Conservation (phyloP, 1,140 invertebrate species). For the Nymphalis io region DNA sequence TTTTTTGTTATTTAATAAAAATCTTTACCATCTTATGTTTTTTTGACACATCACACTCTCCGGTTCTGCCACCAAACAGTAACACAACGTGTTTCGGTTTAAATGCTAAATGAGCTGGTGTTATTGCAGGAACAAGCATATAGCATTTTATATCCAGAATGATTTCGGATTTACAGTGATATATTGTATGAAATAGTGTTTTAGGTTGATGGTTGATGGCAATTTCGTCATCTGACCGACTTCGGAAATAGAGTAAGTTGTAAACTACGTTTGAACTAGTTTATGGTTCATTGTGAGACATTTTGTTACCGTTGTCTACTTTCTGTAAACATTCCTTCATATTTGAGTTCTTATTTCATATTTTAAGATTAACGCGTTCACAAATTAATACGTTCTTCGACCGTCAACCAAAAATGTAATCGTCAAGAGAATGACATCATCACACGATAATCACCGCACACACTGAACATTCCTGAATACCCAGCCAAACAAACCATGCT, state of each 20-base stretch:
- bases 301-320: conserved; percentile 5
- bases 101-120: too few species aligned
- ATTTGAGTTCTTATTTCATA: neutral
- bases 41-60: too few species aligned
- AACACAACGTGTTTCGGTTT: too few species aligned
- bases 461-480: conserved; percentile 30
- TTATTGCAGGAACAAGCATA: too few species aligned
- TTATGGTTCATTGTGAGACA: conserved; percentile 7
- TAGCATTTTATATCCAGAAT: too few species aligned
- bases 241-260: neutral
- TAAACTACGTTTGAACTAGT: conserved; percentile 20
- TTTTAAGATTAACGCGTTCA: neutral
- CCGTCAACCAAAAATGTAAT: neutral
- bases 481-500: conserved; percentile 31
- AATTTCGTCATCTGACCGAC: conserved; percentile 10
- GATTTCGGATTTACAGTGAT: too few species aligned
- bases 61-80: too few species aligned
- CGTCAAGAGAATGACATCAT: neutral
- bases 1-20: too few species aligned
- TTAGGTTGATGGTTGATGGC: neutral
- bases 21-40: too few species aligned
- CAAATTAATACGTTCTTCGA: neutral
- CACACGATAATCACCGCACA: conserved; percentile 6
- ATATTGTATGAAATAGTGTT: neutral
- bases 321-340: neutral